Percentiles rank a stretch among this genome's conserved stretches.
These are phyloP conservation scores for Bubo bubo DNA, from an alignment of 2,113 vertebrate genomes.

Conservation along the genomic window DNA sequence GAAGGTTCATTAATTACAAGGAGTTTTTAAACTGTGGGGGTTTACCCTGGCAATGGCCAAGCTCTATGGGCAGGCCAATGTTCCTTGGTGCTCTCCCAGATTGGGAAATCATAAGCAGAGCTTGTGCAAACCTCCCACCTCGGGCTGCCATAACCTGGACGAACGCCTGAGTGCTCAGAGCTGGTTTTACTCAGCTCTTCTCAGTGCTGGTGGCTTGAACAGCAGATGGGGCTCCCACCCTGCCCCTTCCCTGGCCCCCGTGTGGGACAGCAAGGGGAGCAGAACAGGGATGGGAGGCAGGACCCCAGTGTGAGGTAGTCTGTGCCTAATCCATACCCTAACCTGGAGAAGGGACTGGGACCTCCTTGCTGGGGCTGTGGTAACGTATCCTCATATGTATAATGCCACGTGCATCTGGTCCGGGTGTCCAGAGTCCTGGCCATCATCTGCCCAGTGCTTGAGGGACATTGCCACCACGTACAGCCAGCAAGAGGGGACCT, in stretches of 20 bases:
- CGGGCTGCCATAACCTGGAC: not conserved
- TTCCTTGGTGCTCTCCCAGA: not conserved
- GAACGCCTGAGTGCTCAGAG: not conserved
- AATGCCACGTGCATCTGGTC: not conserved
- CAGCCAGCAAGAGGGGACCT: not conserved
- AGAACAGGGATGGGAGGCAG: not conserved
- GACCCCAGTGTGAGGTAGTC: too few species aligned
- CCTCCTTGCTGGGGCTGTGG: not conserved
- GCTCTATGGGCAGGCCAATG: not conserved
- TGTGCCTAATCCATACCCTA: not conserved
- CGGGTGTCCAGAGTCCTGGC: not conserved
- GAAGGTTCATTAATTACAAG: not conserved
- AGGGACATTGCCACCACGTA: not conserved
- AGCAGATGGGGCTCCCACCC: not conserved
- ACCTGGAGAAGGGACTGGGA: not conserved
- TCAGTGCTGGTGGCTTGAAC: not conserved
- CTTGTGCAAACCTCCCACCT: conserved; percentile 7
- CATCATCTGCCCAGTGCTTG: not conserved
- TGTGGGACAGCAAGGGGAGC: not conserved
- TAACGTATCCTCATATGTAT: not conserved
- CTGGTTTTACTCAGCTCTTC: not conserved
- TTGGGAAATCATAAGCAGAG: not conserved
- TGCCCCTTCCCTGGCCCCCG: not conserved
- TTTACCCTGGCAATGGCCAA: not conserved
- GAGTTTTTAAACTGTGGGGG: not conserved